phyloP scores from a whole-genome alignment of 2,797 vertebrate genomes.

The Perodicticus potto region DNA sequence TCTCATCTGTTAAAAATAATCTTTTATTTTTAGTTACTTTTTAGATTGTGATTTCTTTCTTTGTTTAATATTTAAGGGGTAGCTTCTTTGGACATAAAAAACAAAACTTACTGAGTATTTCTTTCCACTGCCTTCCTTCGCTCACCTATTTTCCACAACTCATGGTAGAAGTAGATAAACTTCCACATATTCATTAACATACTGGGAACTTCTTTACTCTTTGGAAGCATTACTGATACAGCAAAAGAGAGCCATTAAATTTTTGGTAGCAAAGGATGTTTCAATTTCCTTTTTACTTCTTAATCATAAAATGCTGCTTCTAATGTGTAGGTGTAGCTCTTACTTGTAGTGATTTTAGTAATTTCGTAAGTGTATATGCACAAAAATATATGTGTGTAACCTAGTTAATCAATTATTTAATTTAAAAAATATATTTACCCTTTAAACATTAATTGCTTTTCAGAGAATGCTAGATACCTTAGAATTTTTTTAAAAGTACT shows the following conservation, averaged over 20 bases:
- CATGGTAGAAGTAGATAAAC: background rate
- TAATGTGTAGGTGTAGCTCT: background rate
- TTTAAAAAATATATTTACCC: background rate
- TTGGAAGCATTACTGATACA: background rate
- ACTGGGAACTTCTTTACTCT: background rate
- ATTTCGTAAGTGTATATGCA: background rate
- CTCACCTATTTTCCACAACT: background rate
- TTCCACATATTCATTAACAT: background rate
- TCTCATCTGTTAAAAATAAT: background rate
- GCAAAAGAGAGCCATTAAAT: too few species aligned
- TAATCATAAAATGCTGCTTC: background rate
- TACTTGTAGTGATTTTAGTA: background rate
- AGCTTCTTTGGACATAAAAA: background rate
- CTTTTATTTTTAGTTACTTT: background rate
- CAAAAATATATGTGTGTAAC: background rate
- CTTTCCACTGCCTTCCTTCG: background rate
- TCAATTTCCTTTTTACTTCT: background rate
- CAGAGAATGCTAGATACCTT: background rate
- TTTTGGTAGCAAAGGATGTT: background rate
- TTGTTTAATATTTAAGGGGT: background rate
- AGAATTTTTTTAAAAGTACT: background rate
- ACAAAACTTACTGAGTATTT: background rate
- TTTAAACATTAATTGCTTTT: background rate
- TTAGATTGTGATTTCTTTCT: background rate
- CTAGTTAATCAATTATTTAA: background rate